These are phyloP conservation scores for Branchipolynoe longqiensis DNA, from an alignment of 2,888 invertebrate species.

Conservation along the genomic window DNA sequence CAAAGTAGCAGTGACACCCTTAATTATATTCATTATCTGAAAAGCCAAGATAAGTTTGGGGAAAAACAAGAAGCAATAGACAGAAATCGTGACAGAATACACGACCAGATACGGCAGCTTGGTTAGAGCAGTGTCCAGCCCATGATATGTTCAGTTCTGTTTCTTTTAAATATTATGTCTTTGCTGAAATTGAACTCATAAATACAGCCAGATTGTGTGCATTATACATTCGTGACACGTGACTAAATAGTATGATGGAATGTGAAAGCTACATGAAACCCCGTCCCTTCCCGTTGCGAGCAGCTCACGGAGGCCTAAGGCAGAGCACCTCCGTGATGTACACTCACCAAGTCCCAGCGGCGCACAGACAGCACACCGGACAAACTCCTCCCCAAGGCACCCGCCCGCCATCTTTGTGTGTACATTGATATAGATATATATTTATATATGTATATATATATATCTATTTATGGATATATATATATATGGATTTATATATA, in stretches of 20 bases:
- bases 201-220: not conserved
- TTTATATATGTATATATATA: too few species aligned
- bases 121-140: not conserved
- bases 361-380: not conserved
- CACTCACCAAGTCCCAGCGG: not conserved
- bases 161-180: not conserved
- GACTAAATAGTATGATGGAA: slow-evolving; percentile 13
- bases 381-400: too few species aligned
- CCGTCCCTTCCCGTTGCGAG: not conserved
- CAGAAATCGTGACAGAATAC: not conserved
- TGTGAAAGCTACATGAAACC: not conserved
- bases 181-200: slow-evolving; percentile 13
- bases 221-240: not conserved
- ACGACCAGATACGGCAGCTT: not conserved
- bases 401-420: too few species aligned
- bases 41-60: not conserved
- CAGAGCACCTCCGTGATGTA: not conserved
- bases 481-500: too few species aligned
- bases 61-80: not conserved
- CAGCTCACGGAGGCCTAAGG: not conserved
- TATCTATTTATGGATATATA: too few species aligned
- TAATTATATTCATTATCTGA: not conserved
- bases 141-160: slow-evolving; percentile 25
- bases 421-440: not conserved
- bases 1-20: too few species aligned